Evolutionary conservation across 2,113 vertebrate genomes (phyloP), one percentile per base, ranked within the genome.

Genomic region (Entomyzon cyanotis): DNA sequence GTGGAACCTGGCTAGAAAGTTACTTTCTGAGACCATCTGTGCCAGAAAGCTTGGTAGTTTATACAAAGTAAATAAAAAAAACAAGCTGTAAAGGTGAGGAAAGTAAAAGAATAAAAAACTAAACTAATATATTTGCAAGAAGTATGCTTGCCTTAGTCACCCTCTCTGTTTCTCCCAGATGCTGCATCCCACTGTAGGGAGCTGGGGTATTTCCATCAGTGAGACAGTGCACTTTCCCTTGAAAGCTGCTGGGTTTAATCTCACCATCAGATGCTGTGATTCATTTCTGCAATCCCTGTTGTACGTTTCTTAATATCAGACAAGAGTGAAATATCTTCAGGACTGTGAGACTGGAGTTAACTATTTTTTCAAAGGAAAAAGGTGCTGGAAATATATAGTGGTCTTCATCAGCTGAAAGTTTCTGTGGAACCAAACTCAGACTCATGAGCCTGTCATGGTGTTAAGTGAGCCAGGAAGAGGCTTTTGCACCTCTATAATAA

Each of bases 201-300:
- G n/a, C 49, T 86, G 60, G 1, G 0, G 41, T 67, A 63, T 87
- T 95, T 95, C 93, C 84, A 56, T 87, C 87, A 83, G 33, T 65
- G 82, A 95, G 50, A 71, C 82, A 87, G 24, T 33, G 69, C n/a
- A 18, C 55, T 86, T 89, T 90, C 73, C 80, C 80, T 49, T 65
- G 56, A 68, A 96, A 96, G 64, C 88, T 94, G 67, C 70, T 95
- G 89, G 55, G 35, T 91, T 94, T 94, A 94, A 93, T 95, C 84
- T 96, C 77, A 59, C 77, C 86, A 63, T 94, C 74, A 65, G 62
- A 79, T 46, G 39, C 68, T 85, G 46, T 71, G 76, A 94, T 92
- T 93, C 91, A 87, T 92, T 94, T 85, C 89, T 93, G 42, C 41
- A 53, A 71, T 95, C 92, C 87, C 84, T 89, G 70, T 63, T 94